phyloP scores from a whole-genome alignment of 2,113 vertebrate genomes.

The Serinus canaria region DNA sequence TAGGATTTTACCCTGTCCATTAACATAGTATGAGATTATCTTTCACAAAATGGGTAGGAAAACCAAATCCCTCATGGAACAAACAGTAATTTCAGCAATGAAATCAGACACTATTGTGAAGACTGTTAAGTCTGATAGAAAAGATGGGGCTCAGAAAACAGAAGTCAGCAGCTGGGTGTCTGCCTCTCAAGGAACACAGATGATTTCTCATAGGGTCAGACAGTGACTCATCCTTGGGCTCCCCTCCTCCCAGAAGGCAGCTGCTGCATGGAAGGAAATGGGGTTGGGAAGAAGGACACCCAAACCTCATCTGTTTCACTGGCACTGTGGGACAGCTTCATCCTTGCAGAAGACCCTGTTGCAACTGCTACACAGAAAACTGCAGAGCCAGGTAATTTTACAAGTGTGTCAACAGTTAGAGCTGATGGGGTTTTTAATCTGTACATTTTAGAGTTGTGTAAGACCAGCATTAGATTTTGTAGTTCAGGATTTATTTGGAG shows the following conservation, averaged over 20 bases:
- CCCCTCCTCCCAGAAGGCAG: not conserved
- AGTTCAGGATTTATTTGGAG: not conserved
- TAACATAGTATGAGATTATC: not conserved
- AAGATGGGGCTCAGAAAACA: not conserved
- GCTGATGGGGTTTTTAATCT: not conserved
- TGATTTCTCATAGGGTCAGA: not conserved
- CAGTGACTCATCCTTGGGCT: not conserved
- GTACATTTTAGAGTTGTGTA: not conserved
- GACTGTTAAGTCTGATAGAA: not conserved
- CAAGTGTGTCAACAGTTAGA: not conserved
- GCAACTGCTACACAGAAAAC: not conserved
- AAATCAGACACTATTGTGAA: not conserved
- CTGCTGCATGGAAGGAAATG: not conserved
- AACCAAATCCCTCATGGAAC: not conserved
- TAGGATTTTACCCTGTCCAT: not conserved
- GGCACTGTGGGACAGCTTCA: not conserved
- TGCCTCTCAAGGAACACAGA: not conserved
- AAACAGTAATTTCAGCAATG: not conserved
- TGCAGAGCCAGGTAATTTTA: not conserved
- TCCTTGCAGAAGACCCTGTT: not conserved
- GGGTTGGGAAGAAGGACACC: not conserved
- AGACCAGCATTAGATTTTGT: not conserved
- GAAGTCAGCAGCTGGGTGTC: not conserved
- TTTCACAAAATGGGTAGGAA: not conserved
- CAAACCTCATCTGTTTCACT: not conserved